Evolutionary conservation across 2,888 invertebrate species (phyloP).

Genomic region (Diarsia dahlii): DNA sequence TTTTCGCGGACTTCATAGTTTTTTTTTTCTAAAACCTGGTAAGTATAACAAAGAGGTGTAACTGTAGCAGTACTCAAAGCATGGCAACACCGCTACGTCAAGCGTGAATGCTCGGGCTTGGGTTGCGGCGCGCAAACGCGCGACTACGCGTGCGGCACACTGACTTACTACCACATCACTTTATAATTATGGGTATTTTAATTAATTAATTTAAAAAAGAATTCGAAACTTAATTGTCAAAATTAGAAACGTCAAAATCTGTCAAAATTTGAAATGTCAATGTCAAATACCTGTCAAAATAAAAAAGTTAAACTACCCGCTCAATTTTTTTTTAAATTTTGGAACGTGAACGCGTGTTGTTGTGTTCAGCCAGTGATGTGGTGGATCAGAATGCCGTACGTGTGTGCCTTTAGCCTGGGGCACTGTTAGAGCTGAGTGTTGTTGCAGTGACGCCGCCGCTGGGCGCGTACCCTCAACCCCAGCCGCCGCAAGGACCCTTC

Average conservation of each 20-base stretch:
- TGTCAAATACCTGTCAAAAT: neutral
- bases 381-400: constrained; percentile 37
- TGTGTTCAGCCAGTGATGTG: constrained; percentile 49
- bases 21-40: constrained; percentile 19
- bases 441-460: constrained; percentile 90
- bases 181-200: constrained; percentile 53
- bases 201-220: neutral
- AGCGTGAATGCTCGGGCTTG: constrained; percentile 91
- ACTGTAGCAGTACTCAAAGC: constrained; percentile 65
- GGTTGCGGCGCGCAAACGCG: constrained; percentile 82
- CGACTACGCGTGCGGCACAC: constrained; percentile 54
- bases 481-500: constrained; percentile 91
- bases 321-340: neutral
- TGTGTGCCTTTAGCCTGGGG: constrained; percentile 38
- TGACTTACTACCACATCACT: constrained; percentile 47
- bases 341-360: constrained; percentile 12
- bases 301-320: constrained; percentile 51
- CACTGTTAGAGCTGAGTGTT: constrained; percentile 73
- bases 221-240: neutral
- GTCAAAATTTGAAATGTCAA: too few species aligned
- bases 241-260: neutral
- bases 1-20: neutral
- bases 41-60: constrained; percentile 24
- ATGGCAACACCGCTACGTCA: constrained; percentile 82
- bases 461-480: constrained; percentile 91